Conservation (phyloP, 2,113 vertebrate species). For the Turnix velox region DNA sequence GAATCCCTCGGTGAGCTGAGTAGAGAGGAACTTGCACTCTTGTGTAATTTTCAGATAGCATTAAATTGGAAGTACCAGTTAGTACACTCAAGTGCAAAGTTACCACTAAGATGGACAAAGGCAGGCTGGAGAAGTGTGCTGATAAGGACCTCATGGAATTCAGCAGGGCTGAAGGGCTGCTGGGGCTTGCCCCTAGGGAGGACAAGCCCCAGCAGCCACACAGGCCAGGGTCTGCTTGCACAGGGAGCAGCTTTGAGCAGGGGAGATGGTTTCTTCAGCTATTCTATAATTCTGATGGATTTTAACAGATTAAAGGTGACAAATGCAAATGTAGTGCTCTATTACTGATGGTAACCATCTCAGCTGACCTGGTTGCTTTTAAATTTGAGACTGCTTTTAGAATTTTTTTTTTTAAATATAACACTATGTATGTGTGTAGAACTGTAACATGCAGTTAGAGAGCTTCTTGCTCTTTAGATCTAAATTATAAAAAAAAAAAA, state of each 20-base stretch:
- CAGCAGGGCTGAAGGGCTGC: neutral
- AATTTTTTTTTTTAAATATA: neutral
- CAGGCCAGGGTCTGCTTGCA: neutral
- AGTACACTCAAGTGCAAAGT: neutral
- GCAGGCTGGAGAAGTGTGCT: neutral
- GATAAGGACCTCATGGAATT: neutral
- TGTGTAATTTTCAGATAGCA: neutral
- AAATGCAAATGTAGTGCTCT: neutral
- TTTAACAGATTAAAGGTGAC: neutral
- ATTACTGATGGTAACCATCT: neutral
- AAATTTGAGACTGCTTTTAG: neutral
- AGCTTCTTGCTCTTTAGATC: neutral
- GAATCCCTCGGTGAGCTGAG: neutral
- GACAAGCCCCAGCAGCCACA: accelerated
- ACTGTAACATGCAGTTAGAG: neutral
- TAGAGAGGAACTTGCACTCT: neutral
- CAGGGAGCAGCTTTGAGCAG: neutral
- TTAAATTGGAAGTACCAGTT: neutral
- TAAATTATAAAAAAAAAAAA: neutral
- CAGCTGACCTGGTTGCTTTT: neutral
- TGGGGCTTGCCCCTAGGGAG: neutral
- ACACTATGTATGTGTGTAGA: neutral
- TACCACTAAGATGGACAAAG: neutral
- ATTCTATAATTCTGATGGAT: neutral
- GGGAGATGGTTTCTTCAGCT: neutral